Base-by-base conservation (phyloP, 1,140 invertebrate species). In the Rhagoletis zephyria region DNA sequence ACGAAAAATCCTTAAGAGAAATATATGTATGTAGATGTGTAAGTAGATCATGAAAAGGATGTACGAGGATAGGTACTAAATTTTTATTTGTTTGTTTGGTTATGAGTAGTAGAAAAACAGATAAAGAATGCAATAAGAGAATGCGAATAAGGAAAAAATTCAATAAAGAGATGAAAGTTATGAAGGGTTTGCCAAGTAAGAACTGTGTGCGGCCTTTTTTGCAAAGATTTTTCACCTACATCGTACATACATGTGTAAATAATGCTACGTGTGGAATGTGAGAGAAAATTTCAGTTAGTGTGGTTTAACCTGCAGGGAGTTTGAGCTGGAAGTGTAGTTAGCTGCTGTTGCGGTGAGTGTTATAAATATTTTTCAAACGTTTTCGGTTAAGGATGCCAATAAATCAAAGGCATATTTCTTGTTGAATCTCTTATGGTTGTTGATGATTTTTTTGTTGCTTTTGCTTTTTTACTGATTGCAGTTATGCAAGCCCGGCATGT, bases 111-210 rank as follows among this genome's bases (percentile, higher is more conserved):
- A 56, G 45, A 74, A 74, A 16, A 48, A 74, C 42, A 48, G 12
- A 65, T 4, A 19, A 65, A 30, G 45, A 70, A 4, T 81, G 6
- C 30, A 81, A 81, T 81, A 81, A 81, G 42, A 81, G 48, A n/a
- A 81, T 59, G 19, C 0, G 48, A 51, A 81, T 81, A 81, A 81
- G n/a, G 70, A 81, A 56, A 56, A 81, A 56, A 81, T 81, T 81
- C 74, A 81, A 81, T 81, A 81, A 81, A 81, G 9, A 45, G 74
- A 81, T 81, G 74, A 51, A 81, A 56, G 48, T 81, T 56, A 81
- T 81, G 48, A 81, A 81, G 30, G 67, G 67, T 42, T 74, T 81
- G 3, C 48, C n/a, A 59, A 81, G 19, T 51, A 30, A 30, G 74
- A 9, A 56, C n/a, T 56, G 74, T 19, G 56, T 59, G n/a, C 45